Evolutionary conservation across 2,113 vertebrate genomes (phyloP), one percentile per base, ranked within the genome.

Genomic region (Athene cunicularia): DNA sequence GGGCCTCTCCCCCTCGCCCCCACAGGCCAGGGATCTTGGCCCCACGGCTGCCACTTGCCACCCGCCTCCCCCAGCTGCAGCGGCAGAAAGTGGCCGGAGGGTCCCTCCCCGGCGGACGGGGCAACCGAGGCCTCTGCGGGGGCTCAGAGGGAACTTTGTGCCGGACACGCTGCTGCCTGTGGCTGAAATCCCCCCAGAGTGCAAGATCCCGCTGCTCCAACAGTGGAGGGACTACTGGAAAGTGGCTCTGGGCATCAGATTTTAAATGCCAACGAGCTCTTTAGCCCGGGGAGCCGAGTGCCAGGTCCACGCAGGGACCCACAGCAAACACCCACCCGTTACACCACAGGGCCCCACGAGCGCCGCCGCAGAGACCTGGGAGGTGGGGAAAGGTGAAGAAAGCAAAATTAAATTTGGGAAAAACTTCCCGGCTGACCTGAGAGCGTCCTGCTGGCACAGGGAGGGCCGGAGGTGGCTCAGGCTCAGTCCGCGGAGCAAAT

Each of bases 11-110:
- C 56, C 53, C 41, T 14, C 9, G 10, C 17, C 77, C 4, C 76
- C 6, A 3, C 45, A 6, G 55, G 53, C 23, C 2, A 2, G 35
- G 56, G 21, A 1, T 15, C 68, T 23, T 1, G 0, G 18, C 43
- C 41, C 52, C 41, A 2, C 37, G 52, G 5, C 53, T 23, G 41
- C 55, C 1, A 3, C 59, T 43, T 15, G 14, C 35, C 13, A 24
- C n/a, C 43, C 76, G n/a, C 28, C 37, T 39, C 45, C 56, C 19
- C 15, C 3, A 2, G 37, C 96, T 88, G 86, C 28, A 21, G 52
- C 6, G 15, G n/a, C 91, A 91, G 93, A 92, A 68, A 59, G 20
- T 53, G 63, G 94, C 95, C 80, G 45, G 12, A 22, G 72, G 19
- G 47, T 91, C 41, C 95, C 75, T 58, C 79, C 43, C 55, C 14